Conservation (phyloP, 2,113 vertebrate genomes). For the Brachyistius frenatus region DNA sequence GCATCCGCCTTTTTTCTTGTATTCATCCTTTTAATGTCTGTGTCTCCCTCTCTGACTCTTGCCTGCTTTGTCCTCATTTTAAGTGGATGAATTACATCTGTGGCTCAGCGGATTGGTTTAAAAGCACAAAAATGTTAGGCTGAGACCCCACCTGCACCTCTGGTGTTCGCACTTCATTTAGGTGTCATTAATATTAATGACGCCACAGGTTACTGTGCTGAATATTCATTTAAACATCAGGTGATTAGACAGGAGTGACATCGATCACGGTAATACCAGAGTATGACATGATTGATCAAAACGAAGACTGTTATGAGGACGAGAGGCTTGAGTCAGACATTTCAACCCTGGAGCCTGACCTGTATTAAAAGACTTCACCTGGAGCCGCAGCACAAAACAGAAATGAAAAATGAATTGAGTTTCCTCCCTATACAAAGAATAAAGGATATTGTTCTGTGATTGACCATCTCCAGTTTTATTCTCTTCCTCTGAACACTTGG, state of each 20-base stretch:
- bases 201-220: conserved; percentile 58
- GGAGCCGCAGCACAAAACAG: conserved; percentile 21
- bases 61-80: conserved; percentile 15
- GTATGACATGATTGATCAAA: conserved; percentile 38
- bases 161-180: conserved; percentile 52
- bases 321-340: conserved; percentile 10
- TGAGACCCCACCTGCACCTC: conserved; percentile 48
- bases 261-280: conserved; percentile 16
- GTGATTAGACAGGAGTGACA: conserved; percentile 56
- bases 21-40: conserved; percentile 29
- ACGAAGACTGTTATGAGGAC: conserved; percentile 29
- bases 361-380: conserved; percentile 57
- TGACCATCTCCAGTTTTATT: conserved; percentile 31
- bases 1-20: background rate
- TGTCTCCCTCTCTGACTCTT: conserved; percentile 6
- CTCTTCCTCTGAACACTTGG: conserved; percentile 36
- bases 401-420: conserved; percentile 35
- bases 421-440: conserved; percentile 50
- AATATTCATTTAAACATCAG: conserved; percentile 70
- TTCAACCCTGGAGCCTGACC: conserved; percentile 31
- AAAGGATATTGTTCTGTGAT: conserved; percentile 60
- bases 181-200: conserved; percentile 74
- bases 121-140: conserved; percentile 44
- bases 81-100: conserved; percentile 47
- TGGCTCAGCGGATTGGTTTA: conserved; percentile 45